Base-by-base conservation (phyloP, 2,797 vertebrate species). In the Phoebastria nigripes region DNA sequence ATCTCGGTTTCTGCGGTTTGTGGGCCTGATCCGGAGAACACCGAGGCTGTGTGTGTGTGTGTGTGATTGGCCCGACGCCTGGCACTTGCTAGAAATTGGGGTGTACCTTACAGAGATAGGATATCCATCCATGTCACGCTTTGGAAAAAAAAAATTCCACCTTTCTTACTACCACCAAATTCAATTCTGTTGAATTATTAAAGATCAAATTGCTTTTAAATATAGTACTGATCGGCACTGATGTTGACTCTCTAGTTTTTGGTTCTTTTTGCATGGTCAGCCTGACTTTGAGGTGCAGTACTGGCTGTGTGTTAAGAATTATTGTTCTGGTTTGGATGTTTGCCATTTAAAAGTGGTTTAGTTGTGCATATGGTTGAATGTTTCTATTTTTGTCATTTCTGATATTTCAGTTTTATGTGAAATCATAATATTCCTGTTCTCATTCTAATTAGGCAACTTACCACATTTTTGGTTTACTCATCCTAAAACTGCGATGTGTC, bases 121-220 rank as follows among this genome's bases (percentile, higher is more conserved):
- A 47, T 92, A 67, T 92, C 96, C 92, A 63, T 90, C 90, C 90
- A 55, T 26, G 11, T 82, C 83, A 31, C 6, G 69, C 83, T 80
- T 46, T 54, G 88, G 94, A 42, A 90, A 88, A 33, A 52, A 83
- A 42, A 63, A 35, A 12, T 42, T 82, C 72, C 95, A 65, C 90
- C 82, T 92, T 95, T 70, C 77, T 79, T 61, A 20, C 56, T 29
- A 37, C 28, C 49, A 52, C 79, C 78, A 67, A 73, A 92, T 94
- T 78, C 87, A 94, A 74, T 72, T 73, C n/a, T 24, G 22, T 69
- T 94, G 58, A 81, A 94, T 96, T 95, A 89, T 81, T 96, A n/a
- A 95, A 86, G 90, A 59, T 89, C 19, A 56, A 4, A 31, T 74
- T 71, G 46, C 42, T 77, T 84, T 65, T 56, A 42, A 87, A 55